Conservation (phyloP, 2,888 invertebrate genomes). For the Pogonocherus hispidulus region DNA sequence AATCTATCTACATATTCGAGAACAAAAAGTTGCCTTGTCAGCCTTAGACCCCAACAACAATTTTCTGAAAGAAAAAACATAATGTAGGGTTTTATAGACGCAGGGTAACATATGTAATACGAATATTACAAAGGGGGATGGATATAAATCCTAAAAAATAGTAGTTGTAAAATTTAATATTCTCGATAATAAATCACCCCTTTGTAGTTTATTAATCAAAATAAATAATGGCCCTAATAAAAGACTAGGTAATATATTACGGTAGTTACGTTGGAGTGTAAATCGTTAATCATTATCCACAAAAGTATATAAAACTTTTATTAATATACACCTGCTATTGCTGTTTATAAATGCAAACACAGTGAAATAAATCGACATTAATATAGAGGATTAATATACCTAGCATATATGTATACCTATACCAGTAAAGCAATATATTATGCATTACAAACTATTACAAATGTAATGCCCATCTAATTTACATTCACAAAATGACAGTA, state of each 20-base stretch:
- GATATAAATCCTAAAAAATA: constrained; percentile 9
- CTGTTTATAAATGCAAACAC: neutral
- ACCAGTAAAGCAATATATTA: no score
- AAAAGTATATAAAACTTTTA: constrained; percentile 6
- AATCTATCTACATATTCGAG: neutral
- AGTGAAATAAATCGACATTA: constrained; percentile 14
- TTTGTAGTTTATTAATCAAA: constrained; percentile 12
- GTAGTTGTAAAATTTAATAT: constrained; percentile 19
- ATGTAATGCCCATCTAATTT: no score
- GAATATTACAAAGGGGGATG: neutral
- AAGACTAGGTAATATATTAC: neutral
- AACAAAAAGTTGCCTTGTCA: constrained; percentile 16
- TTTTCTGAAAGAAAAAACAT: constrained; percentile 13
- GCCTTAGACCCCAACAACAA: constrained; percentile 9
- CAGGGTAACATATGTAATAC: constrained; percentile 13
- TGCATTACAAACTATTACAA: no score
- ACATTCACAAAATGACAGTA: no score
- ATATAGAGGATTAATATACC: no score
- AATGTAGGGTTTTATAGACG: constrained; percentile 4
- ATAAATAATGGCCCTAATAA: neutral
- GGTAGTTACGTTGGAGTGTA: neutral
- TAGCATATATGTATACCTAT: no score
- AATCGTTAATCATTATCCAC: constrained; percentile 5
- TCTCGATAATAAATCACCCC: constrained; percentile 13
- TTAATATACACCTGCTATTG: constrained; percentile 7